Base-by-base conservation (phyloP, 1,140 invertebrate genomes). In the Diachasma alloeum region DNA sequence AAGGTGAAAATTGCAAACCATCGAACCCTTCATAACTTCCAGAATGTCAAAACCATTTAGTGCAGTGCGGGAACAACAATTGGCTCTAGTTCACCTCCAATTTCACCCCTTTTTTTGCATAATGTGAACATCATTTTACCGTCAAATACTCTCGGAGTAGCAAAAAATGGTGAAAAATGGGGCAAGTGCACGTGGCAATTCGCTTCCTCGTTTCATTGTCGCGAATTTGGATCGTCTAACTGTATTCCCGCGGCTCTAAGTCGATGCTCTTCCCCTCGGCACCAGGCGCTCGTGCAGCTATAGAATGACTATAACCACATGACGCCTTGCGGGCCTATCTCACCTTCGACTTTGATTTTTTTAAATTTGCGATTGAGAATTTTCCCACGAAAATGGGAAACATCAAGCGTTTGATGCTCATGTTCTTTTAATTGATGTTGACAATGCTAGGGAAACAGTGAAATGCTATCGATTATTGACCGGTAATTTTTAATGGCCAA, bases 191-290 rank as follows among this genome's bases (percentile, higher is more conserved):
- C 31, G n/a, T 68, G 31, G 31, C 44, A 59, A 66, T 76, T 80
- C 75, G 82, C 84, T 87, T 87, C 87, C 84, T 87, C 81, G 82
- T 87, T 87, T 85, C 66, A 68, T 68, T 88, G 86, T 88, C 83
- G 84, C 83, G 83, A 89, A 89, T 89, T 89, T 83, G 85, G 87
- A 88, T 85, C 87, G 86, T 72, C 83, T 89, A 89, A 89, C 88
- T 86, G 88, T 89, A 88, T 78, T 80, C 76, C 74, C 78, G 76
- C 69, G 77, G 79, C 77, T 81, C 78, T 80, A 78, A 77, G 75
- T 76, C 80, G 78, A 80, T 79, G 77, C 48, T 26, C 24, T n/a
- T 42, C 66, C 66, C 66, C n/a, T 37, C n/a, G 66, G 31, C 36
- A 37, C 15, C 31, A 42, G 66, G 71, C 56, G 53, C 26, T 73